phyloP scores from a whole-genome alignment of 2,113 vertebrate genomes.

The Xenopus tropicalis region DNA sequence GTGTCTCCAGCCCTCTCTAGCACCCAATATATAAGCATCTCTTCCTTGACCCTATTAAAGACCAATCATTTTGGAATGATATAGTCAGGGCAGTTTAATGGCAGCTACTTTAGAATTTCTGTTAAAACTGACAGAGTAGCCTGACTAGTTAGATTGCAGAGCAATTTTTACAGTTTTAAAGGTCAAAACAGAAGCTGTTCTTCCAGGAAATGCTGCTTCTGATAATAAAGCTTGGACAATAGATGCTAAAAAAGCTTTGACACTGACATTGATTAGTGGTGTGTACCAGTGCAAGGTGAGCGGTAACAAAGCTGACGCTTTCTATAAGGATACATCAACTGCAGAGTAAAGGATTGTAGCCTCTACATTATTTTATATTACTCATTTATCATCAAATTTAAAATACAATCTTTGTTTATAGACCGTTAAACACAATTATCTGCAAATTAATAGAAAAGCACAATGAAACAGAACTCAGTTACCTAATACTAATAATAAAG shows the following conservation, averaged over 20 bases:
- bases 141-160: background rate
- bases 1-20: no score
- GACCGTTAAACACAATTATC: background rate
- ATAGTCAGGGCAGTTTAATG: background rate
- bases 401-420: background rate
- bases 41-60: no score
- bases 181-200: background rate
- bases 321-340: background rate
- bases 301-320: background rate
- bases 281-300: background rate
- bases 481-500: no score
- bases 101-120: conserved; percentile 1
- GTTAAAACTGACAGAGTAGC: conserved; percentile 11
- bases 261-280: conserved; percentile 12
- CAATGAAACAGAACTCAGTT: no score
- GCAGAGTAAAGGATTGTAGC: background rate
- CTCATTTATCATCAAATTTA: background rate
- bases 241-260: background rate
- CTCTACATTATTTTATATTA: background rate
- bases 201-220: background rate
- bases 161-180: conserved; percentile 13
- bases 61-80: no score
- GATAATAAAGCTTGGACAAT: conserved; percentile 5
- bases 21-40: no score
- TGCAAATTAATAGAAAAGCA: background rate